A percentile compares a stretch with the other conserved stretches of the same genome.
phyloP scores from a whole-genome alignment of 1,140 invertebrate genomes.

The Drosophila nigrodunni region DNA sequence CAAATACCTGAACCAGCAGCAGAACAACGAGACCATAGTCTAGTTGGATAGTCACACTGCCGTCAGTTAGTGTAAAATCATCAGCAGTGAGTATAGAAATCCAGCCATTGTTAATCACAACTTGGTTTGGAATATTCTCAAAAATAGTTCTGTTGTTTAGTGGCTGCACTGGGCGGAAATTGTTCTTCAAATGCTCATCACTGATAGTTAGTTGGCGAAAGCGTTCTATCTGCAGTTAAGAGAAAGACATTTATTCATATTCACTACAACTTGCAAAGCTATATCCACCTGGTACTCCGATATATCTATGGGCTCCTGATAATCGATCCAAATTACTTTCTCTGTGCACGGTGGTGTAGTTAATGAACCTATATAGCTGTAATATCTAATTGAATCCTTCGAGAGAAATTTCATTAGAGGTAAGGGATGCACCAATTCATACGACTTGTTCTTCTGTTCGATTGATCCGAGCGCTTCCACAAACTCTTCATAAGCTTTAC shows the following conservation, averaged over 20 bases:
- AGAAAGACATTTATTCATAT: conserved; percentile 52
- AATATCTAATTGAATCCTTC: conserved; percentile 87
- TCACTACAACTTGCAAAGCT: background rate
- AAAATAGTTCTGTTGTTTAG: conserved; percentile 88
- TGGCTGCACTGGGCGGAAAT: conserved; percentile 91
- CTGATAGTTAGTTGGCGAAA: conserved; percentile 90
- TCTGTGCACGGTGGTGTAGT: conserved; percentile 97
- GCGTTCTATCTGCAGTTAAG: conserved; percentile 87
- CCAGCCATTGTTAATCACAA: background rate
- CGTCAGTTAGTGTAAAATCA: background rate
- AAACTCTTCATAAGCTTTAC: conserved; percentile 87
- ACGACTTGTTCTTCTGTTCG: conserved; percentile 84
- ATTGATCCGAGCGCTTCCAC: conserved; percentile 86
- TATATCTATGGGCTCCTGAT: conserved; percentile 90
- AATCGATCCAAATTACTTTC: conserved; percentile 95
- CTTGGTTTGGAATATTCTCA: background rate
- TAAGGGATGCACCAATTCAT: conserved; percentile 85
- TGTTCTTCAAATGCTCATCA: conserved; percentile 89
- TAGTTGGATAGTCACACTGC: background rate
- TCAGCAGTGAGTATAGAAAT: background rate
- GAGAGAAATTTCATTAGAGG: conserved; percentile 87
- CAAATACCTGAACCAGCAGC: conserved; percentile 40
- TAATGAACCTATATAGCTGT: conserved; percentile 94
- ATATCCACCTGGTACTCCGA: conserved; percentile 90
- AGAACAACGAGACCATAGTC: conserved; percentile 9